A percentile compares a stretch with the other conserved stretches of the same genome.
phyloP scores from a whole-genome alignment of 2,888 invertebrate genomes.

The Tigriopus californicus region DNA sequence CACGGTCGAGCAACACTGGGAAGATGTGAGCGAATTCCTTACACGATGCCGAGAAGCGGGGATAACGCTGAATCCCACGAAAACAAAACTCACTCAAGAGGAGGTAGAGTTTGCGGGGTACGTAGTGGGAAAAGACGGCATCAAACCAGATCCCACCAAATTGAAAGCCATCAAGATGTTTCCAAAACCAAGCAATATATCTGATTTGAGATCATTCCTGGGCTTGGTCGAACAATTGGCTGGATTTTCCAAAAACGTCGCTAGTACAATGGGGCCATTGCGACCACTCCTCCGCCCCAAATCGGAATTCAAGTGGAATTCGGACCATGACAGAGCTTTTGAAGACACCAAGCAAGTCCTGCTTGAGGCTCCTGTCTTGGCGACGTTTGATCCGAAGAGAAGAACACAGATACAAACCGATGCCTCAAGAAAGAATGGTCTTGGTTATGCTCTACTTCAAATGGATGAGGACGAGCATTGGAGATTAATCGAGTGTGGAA shows the following conservation, averaged over 20 bases:
- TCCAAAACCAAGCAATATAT: background rate
- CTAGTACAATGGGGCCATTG: background rate
- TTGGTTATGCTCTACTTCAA: conserved; percentile 16
- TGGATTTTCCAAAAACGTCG: background rate
- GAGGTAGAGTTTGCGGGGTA: background rate
- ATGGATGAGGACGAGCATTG: background rate
- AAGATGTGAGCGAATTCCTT: background rate
- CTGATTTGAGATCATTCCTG: background rate
- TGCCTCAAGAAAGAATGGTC: conserved; percentile 3
- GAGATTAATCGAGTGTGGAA: background rate
- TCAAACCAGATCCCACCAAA: background rate
- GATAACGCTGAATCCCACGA: background rate
- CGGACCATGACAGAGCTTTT: background rate
- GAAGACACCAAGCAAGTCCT: background rate
- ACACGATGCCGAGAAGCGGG: background rate
- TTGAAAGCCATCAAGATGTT: background rate
- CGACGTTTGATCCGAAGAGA: background rate
- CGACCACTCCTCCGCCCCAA: background rate
- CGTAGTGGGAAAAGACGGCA: background rate
- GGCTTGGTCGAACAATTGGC: background rate
- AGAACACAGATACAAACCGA: background rate
- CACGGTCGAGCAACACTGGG: background rate
- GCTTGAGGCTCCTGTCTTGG: background rate
- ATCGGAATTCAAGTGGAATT: background rate
- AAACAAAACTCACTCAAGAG: too few species aligned